Percentiles rank a stretch among this genome's conserved stretches.
Evolutionary conservation across 1,140 invertebrate species (phyloP).

Genomic region (Asbolus verrucosus): DNA sequence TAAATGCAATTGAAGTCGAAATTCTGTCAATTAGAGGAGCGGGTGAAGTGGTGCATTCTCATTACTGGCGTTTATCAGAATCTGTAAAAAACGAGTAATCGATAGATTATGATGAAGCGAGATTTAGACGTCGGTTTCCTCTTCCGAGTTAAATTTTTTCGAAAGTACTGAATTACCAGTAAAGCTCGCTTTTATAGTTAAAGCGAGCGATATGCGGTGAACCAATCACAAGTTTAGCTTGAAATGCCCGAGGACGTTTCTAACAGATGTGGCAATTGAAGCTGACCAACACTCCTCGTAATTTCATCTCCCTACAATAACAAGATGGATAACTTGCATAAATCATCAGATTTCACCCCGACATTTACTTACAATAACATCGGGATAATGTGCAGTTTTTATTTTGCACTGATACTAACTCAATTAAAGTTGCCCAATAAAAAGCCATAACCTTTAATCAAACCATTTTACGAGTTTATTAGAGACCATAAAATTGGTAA

Average conservation of each 20-base stretch:
- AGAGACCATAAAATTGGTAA: slow-evolving; percentile 27
- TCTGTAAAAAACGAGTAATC: too few relatives aligned
- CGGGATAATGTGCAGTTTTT: slow-evolving; percentile 1
- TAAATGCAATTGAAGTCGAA: too few relatives aligned
- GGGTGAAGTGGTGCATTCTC: too few relatives aligned
- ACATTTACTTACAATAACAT: slow-evolving; percentile 20
- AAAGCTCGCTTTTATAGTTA: background rate
- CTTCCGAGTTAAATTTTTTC: background rate
- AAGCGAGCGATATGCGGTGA: slow-evolving; percentile 3
- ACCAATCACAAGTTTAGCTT: slow-evolving; percentile 26
- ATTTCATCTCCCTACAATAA: slow-evolving; percentile 36
- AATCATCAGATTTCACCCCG: slow-evolving; percentile 17
- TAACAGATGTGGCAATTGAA: slow-evolving; percentile 37
- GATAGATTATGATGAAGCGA: too few relatives aligned
- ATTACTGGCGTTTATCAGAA: too few relatives aligned
- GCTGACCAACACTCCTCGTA: slow-evolving; percentile 31
- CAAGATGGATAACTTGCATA: slow-evolving; percentile 39
- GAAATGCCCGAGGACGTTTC: slow-evolving; percentile 38
- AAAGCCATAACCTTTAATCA: slow-evolving; percentile 28
- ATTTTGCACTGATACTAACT: slow-evolving; percentile 10
- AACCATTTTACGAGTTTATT: slow-evolving; percentile 27
- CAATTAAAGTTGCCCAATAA: slow-evolving; percentile 36
- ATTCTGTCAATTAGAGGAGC: too few relatives aligned
- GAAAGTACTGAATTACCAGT: background rate
- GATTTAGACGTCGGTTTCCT: too few relatives aligned